Conservation (phyloP, 2,797 vertebrate species). For the Phoebastria nigripes region DNA sequence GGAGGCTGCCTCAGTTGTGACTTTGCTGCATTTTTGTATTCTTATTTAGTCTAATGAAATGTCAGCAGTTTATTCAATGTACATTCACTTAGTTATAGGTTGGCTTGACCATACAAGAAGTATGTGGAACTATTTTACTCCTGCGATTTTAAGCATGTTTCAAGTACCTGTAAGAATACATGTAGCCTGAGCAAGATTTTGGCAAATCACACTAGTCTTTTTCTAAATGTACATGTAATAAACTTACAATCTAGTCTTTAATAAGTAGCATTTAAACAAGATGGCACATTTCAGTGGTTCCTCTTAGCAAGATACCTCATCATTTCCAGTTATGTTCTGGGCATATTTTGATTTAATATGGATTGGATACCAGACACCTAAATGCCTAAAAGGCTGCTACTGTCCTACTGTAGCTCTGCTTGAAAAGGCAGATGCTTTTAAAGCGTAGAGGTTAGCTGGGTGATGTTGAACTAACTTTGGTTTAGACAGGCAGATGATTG, state of each 20-base stretch:
- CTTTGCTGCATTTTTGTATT: background rate
- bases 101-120: background rate
- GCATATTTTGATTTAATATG: background rate
- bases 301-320: background rate
- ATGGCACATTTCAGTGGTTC: background rate
- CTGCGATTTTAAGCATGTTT: background rate
- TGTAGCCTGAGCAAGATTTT: background rate
- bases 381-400: background rate
- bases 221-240: background rate
- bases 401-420: background rate
- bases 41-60: background rate
- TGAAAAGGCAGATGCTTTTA: background rate
- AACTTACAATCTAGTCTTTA: background rate
- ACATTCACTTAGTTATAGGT: background rate
- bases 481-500: background rate
- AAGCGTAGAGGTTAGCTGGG: background rate
- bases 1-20: background rate
- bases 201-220: background rate
- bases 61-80: background rate
- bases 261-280: background rate
- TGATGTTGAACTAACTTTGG: background rate
- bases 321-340: background rate
- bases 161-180: background rate
- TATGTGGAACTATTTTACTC: background rate
- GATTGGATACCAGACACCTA: background rate